A percentile compares a stretch with the other conserved stretches of the same genome.
phyloP scores from a whole-genome alignment of 2,113 vertebrate genomes.

The Chlorodrepanis virens region DNA sequence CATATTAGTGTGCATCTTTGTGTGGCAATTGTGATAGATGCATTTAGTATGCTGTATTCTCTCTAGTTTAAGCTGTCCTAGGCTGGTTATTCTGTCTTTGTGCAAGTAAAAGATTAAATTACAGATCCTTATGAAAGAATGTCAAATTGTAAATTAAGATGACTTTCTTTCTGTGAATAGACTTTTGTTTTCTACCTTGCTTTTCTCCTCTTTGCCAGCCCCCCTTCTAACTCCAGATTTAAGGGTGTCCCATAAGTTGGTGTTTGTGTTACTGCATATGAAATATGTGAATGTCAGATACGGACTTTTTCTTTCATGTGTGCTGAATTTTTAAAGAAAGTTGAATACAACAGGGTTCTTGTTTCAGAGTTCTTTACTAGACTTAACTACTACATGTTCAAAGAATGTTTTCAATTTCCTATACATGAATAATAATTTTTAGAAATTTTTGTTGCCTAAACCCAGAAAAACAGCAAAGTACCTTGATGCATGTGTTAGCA shows the following conservation, averaged over 20 bases:
- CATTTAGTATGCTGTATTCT: not conserved
- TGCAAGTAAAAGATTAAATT: not conserved
- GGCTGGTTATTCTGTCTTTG: not conserved
- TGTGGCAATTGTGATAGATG: not conserved
- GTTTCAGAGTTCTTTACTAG: not conserved
- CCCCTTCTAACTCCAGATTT: not conserved
- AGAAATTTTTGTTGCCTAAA: not conserved
- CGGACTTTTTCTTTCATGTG: rapidly evolving
- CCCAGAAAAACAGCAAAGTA: not conserved
- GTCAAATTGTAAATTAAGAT: not conserved
- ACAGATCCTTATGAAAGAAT: not conserved
- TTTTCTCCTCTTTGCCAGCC: not conserved
- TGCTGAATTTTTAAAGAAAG: not conserved
- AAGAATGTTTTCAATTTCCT: not conserved
- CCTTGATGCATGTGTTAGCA: not conserved
- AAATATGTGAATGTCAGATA: not conserved
- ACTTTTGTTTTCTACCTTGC: not conserved
- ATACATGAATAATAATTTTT: not conserved
- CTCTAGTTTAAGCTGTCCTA: not conserved
- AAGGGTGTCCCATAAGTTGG: not conserved
- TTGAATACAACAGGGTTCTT: not conserved
- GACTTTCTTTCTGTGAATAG: not conserved
- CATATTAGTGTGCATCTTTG: not conserved
- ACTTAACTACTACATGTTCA: not conserved
- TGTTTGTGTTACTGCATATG: not conserved